Base-by-base conservation (phyloP, 2,888 invertebrate genomes). In the Monoplex corrugatus region DNA sequence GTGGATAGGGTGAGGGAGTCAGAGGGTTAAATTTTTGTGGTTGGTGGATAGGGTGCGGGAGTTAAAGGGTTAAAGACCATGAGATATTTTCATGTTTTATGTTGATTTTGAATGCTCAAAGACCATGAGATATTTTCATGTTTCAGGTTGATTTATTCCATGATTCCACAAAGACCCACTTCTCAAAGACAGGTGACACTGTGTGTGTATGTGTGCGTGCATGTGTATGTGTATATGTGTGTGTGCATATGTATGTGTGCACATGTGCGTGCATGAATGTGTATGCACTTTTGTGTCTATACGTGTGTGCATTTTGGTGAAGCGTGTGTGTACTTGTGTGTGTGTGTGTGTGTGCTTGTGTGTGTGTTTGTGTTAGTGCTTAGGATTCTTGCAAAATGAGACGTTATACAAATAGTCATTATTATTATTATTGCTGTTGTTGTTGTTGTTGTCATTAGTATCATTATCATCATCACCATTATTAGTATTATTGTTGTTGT, bases 81-180 rank as follows among this genome's bases (percentile, higher is more conserved):
- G 68, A 68, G 68, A n/a, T n/a, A n/a, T n/a, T 91, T 32, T 40
- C 32, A 13, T 80, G 16, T 92, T 92, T 68, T 91, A 95, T 94
- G 85, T 89, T 95, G 68, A 32, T 95, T 10, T 92, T 96, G 75
- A 91, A 96, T n/a, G 96, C 96, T 6, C 92, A 93, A 68, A 94
- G 92, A 87, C 95, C 95, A n/a, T n/a, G n/a, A n/a, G n/a, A n/a
- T n/a, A n/a, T n/a, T 91, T 32, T 40, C 32, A 13, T 80, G 16
- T 92, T 92, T 68, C 91, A 95, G 95, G 85, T 89, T 95, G 68
- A 32, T 95, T 10, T 92, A 92, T 82, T 95, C 95, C 8, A 93
- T 96, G 75, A 91, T 96, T n/a, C 96, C 96, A 8, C 92, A 93
- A 68, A 94, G 92, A 87, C 95, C 95, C 3, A 94, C 95, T 75